Evolutionary conservation across 2,797 vertebrate species (phyloP), one percentile per base, ranked within the genome.

Genomic region (Alauda arvensis): DNA sequence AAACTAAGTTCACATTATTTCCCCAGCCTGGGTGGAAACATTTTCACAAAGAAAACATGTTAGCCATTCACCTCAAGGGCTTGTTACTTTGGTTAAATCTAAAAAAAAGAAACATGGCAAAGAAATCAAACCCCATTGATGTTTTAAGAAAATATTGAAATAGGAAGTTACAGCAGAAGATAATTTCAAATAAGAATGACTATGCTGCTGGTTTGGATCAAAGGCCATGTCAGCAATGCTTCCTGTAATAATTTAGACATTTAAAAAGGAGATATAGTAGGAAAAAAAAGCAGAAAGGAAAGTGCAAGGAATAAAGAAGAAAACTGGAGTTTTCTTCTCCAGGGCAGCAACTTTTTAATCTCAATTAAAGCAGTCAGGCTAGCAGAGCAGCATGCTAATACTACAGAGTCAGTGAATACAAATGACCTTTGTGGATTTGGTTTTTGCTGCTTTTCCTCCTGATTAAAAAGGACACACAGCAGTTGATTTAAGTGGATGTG

Each of bases 401-500:
- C 56, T 31, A 37, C 33, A 55, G 55, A 88, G 77, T 34, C 67
- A 51, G 77, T 67, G 81, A 85, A 87, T 89, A 87, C 62, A 89
- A 88, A 88, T 82, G 14, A 82, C 78, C 69, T 85, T 77, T 88
- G 69, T 88, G 78, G 62, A 68, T 89, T 88, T 85, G 53, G 4
- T 5, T 75, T 87, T 83, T 87, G 45, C 46, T 83, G 79, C 68
- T 65, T 89, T 83, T 91, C 52, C 61, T 70, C 61, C 70, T 86
- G 88, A 85, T 61, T 74, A 91, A 87, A 92, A 87, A 89, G 87
- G 61, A 89, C 43, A 42, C 80, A 31, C 67, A 92, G 55, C 63
- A 78, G 80, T 93, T 86, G 88, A 87, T 83, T 86, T 91, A 94
- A 93, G 91, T 94, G 84, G 67, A 19, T 3, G 6, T 85, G 93